Evolutionary conservation across 2,888 invertebrate genomes (phyloP), one percentile per base, ranked within the genome.

Genomic region (Dynastes grantii): DNA sequence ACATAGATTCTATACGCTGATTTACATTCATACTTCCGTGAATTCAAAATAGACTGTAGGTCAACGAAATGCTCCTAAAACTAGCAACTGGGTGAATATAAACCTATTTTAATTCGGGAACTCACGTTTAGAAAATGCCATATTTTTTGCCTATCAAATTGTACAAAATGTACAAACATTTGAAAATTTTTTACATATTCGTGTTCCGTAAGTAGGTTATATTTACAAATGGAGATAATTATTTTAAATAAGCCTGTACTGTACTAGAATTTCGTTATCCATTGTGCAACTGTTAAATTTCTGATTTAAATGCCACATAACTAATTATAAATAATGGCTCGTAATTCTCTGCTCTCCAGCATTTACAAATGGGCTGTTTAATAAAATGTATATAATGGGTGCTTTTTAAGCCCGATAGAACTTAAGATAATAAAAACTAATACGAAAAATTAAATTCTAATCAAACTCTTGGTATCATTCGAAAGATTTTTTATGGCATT

Each of bases 41-140:
- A 61, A 27, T 75, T 49, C 40, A 75, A 75, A 75, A 75, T 75
- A 75, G 73, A 75, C 16, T n/a, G 13, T 61, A 49, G 61, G 73
- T 73, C 73, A 73, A 73, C 40, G 73, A 58, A 73, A 73, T 68
- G 68, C 27, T 49, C 27, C 51, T 51, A 51, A 68, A 68, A 68
- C 27, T 13, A 67, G 40, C 49, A 67, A 68, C 22, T 58, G 40
- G 37, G 40, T 51, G 27, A 51, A 40, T 37, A 58, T 73, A 73
- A 70, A 73, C 58, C 51, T 32, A 40, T 73, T 58, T 58, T 16
- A 27, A 73, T 68, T 68, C 40, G 13, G 2, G 29, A 13, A 68
- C 5, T 11, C 49, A 51, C 49, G 49, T 22, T 49, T 40, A 65
- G 65, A 27, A 65, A 40, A n/a, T 16, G n/a, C n/a, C n/a, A 40